Evolutionary conservation across 2,888 invertebrate genomes (phyloP), one percentile per base, ranked within the genome.

Genomic region (Dasypogon diadema): DNA sequence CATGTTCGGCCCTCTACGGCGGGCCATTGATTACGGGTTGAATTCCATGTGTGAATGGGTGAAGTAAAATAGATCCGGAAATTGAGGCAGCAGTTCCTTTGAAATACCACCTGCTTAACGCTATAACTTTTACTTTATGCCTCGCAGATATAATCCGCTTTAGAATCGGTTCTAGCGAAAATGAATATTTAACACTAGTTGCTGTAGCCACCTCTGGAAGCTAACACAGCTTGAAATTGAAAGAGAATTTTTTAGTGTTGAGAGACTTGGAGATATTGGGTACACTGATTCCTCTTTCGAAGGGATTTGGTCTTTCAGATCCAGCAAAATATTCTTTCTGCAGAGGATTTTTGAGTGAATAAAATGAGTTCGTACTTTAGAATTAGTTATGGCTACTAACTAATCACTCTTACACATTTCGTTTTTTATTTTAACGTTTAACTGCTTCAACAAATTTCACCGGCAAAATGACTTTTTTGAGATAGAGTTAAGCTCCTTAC

Each of bases 181-280:
- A 58, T 58, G 58, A 58, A 58, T 58, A 16, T 58, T 58, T 58
- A 58, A 58, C 58, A 30, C 34, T 6, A n/a, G n/a, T n/a, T n/a
- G n/a, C n/a, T n/a, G n/a, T n/a, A n/a, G n/a, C n/a, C n/a, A n/a
- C n/a, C n/a, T n/a, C n/a, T n/a, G n/a, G n/a, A n/a, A n/a, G n/a
- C n/a, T n/a, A 12, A 42, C 42, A 42, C 10, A 42, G n/a, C 2
- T 12, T 12, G 10, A 42, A 12, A 12, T 42, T 42, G 8, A 42
- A n/a, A 42, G 42, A 12, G 42, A 42, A 42, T 42, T 12, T 42
- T 42, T 42, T 42, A 42, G 8, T 42, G n/a, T 2, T 42, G n/a
- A 42, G 42, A 42, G n/a, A n/a, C 42, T 42, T 42, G n/a, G 12
- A 6, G 5, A 10, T 10, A 10, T 10, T 10, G 10, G 5, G 10